phyloP scores from a whole-genome alignment of 2,797 vertebrate species.

The Microchirus variegatus region DNA sequence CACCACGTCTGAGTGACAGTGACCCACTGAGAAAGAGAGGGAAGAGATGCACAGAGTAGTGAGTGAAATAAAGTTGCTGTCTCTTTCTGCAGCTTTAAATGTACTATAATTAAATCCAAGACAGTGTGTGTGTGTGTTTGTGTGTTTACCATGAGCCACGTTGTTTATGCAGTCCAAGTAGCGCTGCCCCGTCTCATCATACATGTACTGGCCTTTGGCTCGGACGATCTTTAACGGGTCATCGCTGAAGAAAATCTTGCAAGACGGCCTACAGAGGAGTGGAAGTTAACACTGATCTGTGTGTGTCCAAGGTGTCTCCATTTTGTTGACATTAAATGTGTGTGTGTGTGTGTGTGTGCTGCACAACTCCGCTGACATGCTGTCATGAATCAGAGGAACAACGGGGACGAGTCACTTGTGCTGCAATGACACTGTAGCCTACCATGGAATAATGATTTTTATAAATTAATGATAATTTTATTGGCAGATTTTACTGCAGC shows the following conservation, averaged over 20 bases:
- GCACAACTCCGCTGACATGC: too few species aligned
- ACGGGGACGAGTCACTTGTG: too few species aligned
- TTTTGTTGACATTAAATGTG: too few species aligned
- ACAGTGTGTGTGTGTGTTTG: not conserved
- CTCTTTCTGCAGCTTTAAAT: not conserved
- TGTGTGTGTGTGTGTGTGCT: too few species aligned
- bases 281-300: not conserved
- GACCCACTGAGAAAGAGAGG: constrained; percentile 84
- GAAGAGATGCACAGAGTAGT: not conserved
- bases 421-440: too few species aligned
- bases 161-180: constrained; percentile 99
- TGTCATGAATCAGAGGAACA: too few species aligned
- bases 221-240: constrained; percentile 95
- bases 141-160: constrained; percentile 91
- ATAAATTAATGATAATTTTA: too few species aligned
- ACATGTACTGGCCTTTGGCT: constrained; percentile 95
- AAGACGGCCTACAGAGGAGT: constrained; percentile 86
- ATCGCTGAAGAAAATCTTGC: constrained; percentile 94
- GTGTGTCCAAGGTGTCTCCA: not conserved
- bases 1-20: constrained; percentile 93
- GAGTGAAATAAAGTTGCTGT: too few species aligned
- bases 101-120: not conserved
- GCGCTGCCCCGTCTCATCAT: constrained; percentile 87
- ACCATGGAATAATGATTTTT: too few species aligned
- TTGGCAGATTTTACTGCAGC: too few species aligned